Percentiles rank a stretch among this genome's conserved stretches.
These are phyloP conservation scores for Nematolebias whitei DNA, from an alignment of 2,113 vertebrate genomes.

Conservation along the genomic window DNA sequence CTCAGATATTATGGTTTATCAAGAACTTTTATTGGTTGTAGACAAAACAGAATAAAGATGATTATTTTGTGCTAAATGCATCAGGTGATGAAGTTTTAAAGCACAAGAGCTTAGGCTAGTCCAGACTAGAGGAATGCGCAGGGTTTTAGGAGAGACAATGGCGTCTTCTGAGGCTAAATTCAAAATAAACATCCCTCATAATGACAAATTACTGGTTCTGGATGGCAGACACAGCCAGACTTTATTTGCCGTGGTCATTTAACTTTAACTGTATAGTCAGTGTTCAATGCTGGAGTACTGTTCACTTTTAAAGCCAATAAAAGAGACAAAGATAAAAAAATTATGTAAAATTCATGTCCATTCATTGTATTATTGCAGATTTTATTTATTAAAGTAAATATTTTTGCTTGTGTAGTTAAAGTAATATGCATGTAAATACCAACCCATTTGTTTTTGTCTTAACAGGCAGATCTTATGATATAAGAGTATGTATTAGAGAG, in stretches of 20 bases:
- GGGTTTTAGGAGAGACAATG: constrained; percentile 8
- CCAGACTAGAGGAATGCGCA: constrained; percentile 56
- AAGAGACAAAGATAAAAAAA: constrained; percentile 14
- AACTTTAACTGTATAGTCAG: constrained; percentile 50
- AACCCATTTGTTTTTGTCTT: too few relatives aligned
- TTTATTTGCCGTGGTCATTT: constrained; percentile 33
- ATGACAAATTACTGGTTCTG: constrained; percentile 32
- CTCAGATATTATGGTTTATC: constrained; percentile 7
- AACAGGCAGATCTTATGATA: too few relatives aligned
- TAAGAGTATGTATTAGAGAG: too few relatives aligned
- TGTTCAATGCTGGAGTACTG: constrained; percentile 41
- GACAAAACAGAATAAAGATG: background rate
- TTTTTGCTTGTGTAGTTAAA: too few relatives aligned
- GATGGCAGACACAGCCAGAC: constrained; percentile 17
- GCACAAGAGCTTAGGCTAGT: constrained; percentile 45
- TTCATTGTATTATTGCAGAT: background rate
- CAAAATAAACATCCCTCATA: constrained; percentile 36
- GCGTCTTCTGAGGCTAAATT: constrained; percentile 8
- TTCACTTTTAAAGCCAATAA: constrained; percentile 29
- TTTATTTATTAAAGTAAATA: too few relatives aligned
- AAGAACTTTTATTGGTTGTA: constrained; percentile 6
- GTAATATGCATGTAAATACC: too few relatives aligned
- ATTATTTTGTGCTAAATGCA: constrained; percentile 10
- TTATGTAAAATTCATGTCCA: constrained; percentile 1
- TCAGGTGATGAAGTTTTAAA: constrained; percentile 43